These are phyloP conservation scores for Microctonus hyperodae DNA, from an alignment of 2,888 invertebrate species.

Conservation along the genomic window DNA sequence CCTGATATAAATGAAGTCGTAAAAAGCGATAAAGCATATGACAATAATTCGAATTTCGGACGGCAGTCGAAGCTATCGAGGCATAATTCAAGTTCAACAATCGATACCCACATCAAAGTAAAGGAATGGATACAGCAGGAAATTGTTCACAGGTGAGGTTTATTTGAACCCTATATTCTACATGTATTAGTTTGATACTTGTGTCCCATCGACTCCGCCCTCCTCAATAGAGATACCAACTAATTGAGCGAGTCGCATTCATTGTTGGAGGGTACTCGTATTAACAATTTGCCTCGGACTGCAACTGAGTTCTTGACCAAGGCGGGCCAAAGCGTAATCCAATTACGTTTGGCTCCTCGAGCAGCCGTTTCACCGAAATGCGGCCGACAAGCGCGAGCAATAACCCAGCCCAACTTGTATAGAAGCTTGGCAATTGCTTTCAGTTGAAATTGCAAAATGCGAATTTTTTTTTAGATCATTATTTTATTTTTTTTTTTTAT, in stretches of 20 bases:
- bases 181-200: not conserved
- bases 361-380: slow-evolving; percentile 39
- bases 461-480: not conserved
- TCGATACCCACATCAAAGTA: slow-evolving; percentile 87
- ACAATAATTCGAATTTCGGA: slow-evolving; percentile 65
- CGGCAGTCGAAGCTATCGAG: slow-evolving; percentile 72
- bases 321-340: slow-evolving; percentile 38
- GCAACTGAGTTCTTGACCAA: slow-evolving; percentile 29
- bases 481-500: slow-evolving; percentile 8
- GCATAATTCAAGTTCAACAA: slow-evolving; percentile 80
- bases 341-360: slow-evolving; percentile 43
- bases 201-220: not conserved
- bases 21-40: slow-evolving; percentile 62
- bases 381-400: slow-evolving; percentile 31
- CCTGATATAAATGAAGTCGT: slow-evolving; percentile 61
- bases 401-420: slow-evolving; percentile 9
- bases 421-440: slow-evolving; percentile 17
- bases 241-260: slow-evolving; percentile 32
- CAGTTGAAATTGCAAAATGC: slow-evolving; percentile 13
- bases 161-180: not conserved
- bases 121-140: slow-evolving; percentile 86
- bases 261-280: slow-evolving; percentile 32
- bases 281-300: slow-evolving; percentile 37
- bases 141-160: slow-evolving; percentile 70
- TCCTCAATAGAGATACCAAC: slow-evolving; percentile 7